phyloP scores from a whole-genome alignment of 2,113 vertebrate species.

The Etheostoma cragini region DNA sequence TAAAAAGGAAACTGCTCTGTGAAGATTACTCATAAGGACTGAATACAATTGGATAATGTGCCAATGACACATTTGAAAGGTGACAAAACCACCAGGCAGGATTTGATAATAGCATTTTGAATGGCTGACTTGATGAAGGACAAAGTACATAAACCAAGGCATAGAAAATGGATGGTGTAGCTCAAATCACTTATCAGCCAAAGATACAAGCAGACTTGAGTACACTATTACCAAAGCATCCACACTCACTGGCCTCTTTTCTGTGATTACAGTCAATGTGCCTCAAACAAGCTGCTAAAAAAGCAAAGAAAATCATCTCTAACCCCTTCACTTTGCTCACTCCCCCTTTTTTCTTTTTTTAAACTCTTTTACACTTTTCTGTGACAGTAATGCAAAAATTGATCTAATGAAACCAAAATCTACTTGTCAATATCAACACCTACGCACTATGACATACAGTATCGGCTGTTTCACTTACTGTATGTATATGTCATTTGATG shows the following conservation, averaged over 20 bases:
- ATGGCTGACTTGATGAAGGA: background rate
- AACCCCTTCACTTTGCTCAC: slow-evolving; percentile 4
- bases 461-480: background rate
- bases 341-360: background rate
- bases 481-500: background rate
- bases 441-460: background rate
- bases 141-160: background rate
- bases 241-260: slow-evolving; percentile 1
- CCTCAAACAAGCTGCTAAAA: slow-evolving; percentile 28
- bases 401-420: slow-evolving; percentile 7
- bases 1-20: background rate
- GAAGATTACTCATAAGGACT: background rate
- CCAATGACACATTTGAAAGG: slow-evolving; percentile 5
- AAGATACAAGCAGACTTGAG: slow-evolving; percentile 13
- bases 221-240: background rate
- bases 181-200: slow-evolving; percentile 1
- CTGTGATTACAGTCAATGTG: slow-evolving; percentile 17
- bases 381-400: background rate
- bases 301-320: slow-evolving; percentile 29
- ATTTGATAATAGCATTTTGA: slow-evolving; percentile 5
- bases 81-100: background rate
- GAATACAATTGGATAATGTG: background rate
- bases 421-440: background rate
- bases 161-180: background rate
- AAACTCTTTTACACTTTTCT: background rate